These are phyloP conservation scores for Semotilus atromaculatus DNA, from an alignment of 2,797 vertebrate species.

Conservation along the genomic window DNA sequence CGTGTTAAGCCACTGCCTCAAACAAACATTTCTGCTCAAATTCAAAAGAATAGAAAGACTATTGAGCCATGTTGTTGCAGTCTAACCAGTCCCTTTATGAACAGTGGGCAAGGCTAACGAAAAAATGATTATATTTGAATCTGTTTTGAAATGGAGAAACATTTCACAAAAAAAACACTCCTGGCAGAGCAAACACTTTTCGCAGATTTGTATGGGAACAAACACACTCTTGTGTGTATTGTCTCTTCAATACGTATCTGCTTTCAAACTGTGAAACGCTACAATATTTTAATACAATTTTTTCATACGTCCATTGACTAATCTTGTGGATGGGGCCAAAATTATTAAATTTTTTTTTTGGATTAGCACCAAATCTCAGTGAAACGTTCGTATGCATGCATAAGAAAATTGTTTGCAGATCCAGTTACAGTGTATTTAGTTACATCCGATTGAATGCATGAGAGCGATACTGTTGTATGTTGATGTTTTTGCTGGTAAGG, in stretches of 20 bases:
- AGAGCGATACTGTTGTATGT: conserved; percentile 15
- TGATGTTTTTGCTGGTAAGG: conserved; percentile 27
- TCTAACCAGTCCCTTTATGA: conserved; percentile 36
- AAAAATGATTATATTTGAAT: conserved; percentile 6
- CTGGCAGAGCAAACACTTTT: conserved; percentile 20
- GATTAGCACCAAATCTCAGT: conserved; percentile 49
- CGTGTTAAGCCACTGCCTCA: background rate
- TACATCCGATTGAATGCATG: conserved; percentile 37
- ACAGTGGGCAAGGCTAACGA: conserved; percentile 9
- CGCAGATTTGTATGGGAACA: conserved; percentile 32
- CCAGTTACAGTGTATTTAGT: background rate
- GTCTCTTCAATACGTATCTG: conserved; percentile 26
- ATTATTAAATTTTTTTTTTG: conserved; percentile 13
- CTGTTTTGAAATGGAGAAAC: conserved; percentile 24
- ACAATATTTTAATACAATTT: conserved; percentile 29
- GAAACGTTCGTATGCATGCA: conserved; percentile 28
- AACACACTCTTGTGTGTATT: conserved; percentile 41
- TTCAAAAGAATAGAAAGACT: conserved; percentile 35
- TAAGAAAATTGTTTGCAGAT: conserved; percentile 42
- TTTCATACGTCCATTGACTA: conserved; percentile 21
- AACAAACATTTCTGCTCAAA: conserved; percentile 29
- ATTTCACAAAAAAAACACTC: conserved; percentile 7
- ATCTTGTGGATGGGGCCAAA: conserved; percentile 45
- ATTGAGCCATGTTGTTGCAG: conserved; percentile 43
- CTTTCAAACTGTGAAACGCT: conserved; percentile 8